Evolutionary conservation across 2,113 vertebrate genomes (phyloP).

Genomic region (Monopterus albus): DNA sequence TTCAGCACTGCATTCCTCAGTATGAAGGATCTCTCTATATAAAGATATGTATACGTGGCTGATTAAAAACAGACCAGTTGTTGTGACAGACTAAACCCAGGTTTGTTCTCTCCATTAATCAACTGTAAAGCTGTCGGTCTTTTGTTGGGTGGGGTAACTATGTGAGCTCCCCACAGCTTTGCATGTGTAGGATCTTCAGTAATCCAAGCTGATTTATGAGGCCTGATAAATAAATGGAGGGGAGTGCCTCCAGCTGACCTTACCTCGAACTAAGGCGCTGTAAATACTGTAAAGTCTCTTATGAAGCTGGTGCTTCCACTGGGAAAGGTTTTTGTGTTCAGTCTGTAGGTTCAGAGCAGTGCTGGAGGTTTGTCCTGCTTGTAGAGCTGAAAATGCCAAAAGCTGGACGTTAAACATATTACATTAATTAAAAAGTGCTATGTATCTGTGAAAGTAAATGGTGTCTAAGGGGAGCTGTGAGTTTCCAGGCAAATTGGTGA

Average conservation of each 20-base stretch:
- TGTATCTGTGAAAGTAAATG: too few relatives aligned
- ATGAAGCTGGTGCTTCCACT: background rate
- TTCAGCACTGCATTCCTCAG: constrained; percentile 41
- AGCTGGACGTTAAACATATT: too few relatives aligned
- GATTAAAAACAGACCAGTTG: constrained; percentile 45
- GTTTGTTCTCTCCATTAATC: constrained; percentile 29
- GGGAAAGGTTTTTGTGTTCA: constrained; percentile 25
- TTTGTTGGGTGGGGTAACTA: constrained; percentile 4
- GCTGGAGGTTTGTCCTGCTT: too few relatives aligned
- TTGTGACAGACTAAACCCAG: constrained; percentile 54
- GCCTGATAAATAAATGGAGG: constrained; percentile 15
- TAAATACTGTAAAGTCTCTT: constrained; percentile 21
- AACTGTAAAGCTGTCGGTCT: constrained; percentile 11
- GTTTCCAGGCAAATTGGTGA: too few relatives aligned
- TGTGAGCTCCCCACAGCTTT: background rate
- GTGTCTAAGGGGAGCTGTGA: too few relatives aligned
- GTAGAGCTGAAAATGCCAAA: too few relatives aligned
- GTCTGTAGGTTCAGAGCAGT: constrained; percentile 8
- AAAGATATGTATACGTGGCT: constrained; percentile 37
- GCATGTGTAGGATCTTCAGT: background rate
- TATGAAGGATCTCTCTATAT: constrained; percentile 10
- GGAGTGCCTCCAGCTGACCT: constrained; percentile 14
- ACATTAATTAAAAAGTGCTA: too few relatives aligned
- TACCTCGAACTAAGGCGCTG: background rate
- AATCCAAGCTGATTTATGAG: constrained; percentile 37